Evolutionary conservation across 1,140 invertebrate species (phyloP).

Genomic region (Orussus abietinus): DNA sequence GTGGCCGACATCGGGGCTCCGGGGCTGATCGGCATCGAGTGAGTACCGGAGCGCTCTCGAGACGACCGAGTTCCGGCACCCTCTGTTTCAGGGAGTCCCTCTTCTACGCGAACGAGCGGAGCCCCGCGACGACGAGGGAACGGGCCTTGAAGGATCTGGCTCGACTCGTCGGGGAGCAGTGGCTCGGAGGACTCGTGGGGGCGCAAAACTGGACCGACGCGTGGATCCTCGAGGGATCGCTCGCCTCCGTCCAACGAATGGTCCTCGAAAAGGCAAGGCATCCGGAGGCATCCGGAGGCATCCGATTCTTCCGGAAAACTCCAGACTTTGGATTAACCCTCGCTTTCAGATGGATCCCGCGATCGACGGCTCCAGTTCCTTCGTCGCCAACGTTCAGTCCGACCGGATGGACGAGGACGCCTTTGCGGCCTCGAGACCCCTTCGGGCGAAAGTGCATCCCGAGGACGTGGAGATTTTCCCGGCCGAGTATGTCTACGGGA

Average conservation of each 20-base stretch:
- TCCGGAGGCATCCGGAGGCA: no score
- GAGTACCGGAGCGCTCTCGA: no score
- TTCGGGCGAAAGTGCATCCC: slow-evolving; percentile 29
- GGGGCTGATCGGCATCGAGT: slow-evolving; percentile 54
- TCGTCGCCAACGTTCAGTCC: slow-evolving; percentile 22
- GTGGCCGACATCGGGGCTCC: slow-evolving; percentile 45
- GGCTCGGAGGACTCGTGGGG: slow-evolving; percentile 53
- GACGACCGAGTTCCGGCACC: no score
- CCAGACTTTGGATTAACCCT: no score
- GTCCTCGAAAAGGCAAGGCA: slow-evolving; percentile 34
- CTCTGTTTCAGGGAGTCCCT: slow-evolving; percentile 30
- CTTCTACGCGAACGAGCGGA: slow-evolving; percentile 28
- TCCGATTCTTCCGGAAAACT: no score
- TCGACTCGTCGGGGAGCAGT: slow-evolving; percentile 37
- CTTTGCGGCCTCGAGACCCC: slow-evolving; percentile 31
- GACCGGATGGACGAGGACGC: slow-evolving; percentile 35
- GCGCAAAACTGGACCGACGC: slow-evolving; percentile 44
- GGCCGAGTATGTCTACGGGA: slow-evolving; percentile 23
- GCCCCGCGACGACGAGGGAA: slow-evolving; percentile 25
- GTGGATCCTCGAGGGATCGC: slow-evolving; percentile 42
- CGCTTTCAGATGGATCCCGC: slow-evolving; percentile 40
- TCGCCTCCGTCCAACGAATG: slow-evolving; percentile 38
- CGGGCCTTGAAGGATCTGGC: slow-evolving; percentile 28
- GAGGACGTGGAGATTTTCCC: slow-evolving; percentile 24
- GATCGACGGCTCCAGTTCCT: slow-evolving; percentile 19